phyloP scores from a whole-genome alignment of 2,113 vertebrate genomes.

The Colistium nudipinnis region DNA sequence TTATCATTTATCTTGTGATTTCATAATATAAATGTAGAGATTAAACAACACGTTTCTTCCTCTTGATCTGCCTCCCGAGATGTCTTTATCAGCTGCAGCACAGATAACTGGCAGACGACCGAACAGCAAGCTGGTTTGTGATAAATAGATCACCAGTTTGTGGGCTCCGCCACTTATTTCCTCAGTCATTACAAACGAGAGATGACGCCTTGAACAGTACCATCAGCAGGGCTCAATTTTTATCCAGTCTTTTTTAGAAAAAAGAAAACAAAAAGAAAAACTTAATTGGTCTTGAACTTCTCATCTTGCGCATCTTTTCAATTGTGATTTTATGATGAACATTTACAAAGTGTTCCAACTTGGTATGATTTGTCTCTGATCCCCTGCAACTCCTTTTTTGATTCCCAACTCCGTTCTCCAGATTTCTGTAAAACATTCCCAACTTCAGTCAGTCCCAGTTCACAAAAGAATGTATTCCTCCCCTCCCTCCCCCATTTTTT shows the following conservation, averaged over 20 bases:
- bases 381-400: conserved; percentile 68
- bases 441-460: conserved; percentile 76
- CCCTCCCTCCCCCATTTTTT: too few relatives aligned
- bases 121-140: conserved; percentile 79
- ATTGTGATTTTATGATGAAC: conserved; percentile 81
- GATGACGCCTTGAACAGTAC: conserved; percentile 78
- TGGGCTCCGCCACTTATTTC: conserved; percentile 74
- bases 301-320: conserved; percentile 70
- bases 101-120: conserved; percentile 75
- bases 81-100: conserved; percentile 73
- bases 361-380: conserved; percentile 70
- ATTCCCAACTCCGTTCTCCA: conserved; percentile 69
- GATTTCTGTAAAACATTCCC: conserved; percentile 73
- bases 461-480: conserved; percentile 71
- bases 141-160: conserved; percentile 81
- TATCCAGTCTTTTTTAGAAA: conserved; percentile 75
- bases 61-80: conserved; percentile 79
- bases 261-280: conserved; percentile 66
- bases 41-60: conserved; percentile 77
- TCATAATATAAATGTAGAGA: conserved; percentile 84
- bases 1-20: conserved; percentile 81
- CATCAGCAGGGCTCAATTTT: conserved; percentile 80
- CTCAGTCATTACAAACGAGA: conserved; percentile 79
- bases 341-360: conserved; percentile 82
- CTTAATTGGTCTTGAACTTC: conserved; percentile 74